Evolutionary conservation across 2,888 invertebrate species (phyloP), one percentile per base, ranked within the genome.

Genomic region (Ptilodon capucinus): DNA sequence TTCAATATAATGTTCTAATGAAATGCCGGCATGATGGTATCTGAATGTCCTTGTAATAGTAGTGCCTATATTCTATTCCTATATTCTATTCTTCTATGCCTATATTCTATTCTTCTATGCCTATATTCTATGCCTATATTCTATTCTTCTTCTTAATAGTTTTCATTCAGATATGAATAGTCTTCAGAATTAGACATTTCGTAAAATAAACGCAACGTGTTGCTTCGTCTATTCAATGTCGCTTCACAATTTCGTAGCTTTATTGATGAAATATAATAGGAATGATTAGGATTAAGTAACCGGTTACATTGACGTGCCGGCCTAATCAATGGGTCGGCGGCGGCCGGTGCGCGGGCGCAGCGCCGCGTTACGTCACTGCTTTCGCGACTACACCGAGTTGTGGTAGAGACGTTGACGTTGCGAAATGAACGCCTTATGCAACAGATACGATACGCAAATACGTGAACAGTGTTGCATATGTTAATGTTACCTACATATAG

Each of bases 361-460:
- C 42, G 66, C 71, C 54, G 54, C 54, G 62, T 90, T 90, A 79
- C 89, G 80, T 89, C 86, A 90, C 69, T 69, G 78, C 88, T 89
- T 90, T 90, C 88, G 81, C 81, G 77, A 65, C 72, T 74, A 72
- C 77, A 67, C 74, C 76, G n/a, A n/a, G n/a, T n/a, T n/a, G n/a
- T n/a, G n/a, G 79, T 82, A 76, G 71, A 71, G 65, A 68, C n/a
- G n/a, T n/a, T n/a, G 62, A 61, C 62, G 74, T 88, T 89, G 85
- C 82, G 86, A 88, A 88, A 88, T 76, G 72, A 43, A 68, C 62
- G 60, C 75, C 78, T 87, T 87, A 85, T 85, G 86, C 82, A 87
- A 83, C 74, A 69, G 75, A 69, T 73, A 74, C 78, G 74, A 80
- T 81, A 82, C 79, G 79, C 77, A 79, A 81, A 84, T 84, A 81